A percentile compares a stretch with the other conserved stretches of the same genome.
phyloP scores from a whole-genome alignment of 2,113 vertebrate genomes.

The Electrona antarctica region DNA sequence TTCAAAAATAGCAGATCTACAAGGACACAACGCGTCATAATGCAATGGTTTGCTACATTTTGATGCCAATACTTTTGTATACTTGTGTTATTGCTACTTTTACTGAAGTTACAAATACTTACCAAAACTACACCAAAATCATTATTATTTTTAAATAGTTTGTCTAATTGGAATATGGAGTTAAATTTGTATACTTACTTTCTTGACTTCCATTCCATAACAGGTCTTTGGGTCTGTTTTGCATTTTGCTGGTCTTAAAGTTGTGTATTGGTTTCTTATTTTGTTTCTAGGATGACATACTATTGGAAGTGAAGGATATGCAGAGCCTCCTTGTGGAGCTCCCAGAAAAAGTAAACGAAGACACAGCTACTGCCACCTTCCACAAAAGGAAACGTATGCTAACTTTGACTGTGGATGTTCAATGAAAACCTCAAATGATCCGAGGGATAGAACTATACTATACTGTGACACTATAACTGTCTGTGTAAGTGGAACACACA shows the following conservation, averaged over 20 bases:
- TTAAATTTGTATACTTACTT: conserved; percentile 9
- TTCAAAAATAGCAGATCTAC: no score
- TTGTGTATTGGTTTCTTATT: neutral
- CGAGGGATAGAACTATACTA: neutral
- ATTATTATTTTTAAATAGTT: no score
- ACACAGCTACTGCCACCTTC: conserved; percentile 79
- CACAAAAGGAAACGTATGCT: conserved; percentile 79
- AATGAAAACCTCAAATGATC: conserved; percentile 35
- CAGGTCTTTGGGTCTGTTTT: conserved; percentile 22
- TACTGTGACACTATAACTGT: neutral
- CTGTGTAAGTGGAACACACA: neutral
- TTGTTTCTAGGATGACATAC: conserved; percentile 82
- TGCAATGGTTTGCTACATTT: no score
- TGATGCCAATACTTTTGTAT: no score
- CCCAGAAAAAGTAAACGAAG: conserved; percentile 79
- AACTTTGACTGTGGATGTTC: conserved; percentile 74
- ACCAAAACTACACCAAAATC: no score
- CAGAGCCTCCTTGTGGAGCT: conserved; percentile 83
- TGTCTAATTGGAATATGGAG: conserved; percentile 20
- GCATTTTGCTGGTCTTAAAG: neutral
- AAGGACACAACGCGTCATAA: no score
- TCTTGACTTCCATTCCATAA: conserved; percentile 13
- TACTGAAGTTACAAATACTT: no score
- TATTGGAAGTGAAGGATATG: conserved; percentile 82
- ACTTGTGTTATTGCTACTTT: no score